These are phyloP conservation scores for Neopelma chrysocephalum DNA, from an alignment of 2,797 vertebrate genomes.

Conservation along the genomic window DNA sequence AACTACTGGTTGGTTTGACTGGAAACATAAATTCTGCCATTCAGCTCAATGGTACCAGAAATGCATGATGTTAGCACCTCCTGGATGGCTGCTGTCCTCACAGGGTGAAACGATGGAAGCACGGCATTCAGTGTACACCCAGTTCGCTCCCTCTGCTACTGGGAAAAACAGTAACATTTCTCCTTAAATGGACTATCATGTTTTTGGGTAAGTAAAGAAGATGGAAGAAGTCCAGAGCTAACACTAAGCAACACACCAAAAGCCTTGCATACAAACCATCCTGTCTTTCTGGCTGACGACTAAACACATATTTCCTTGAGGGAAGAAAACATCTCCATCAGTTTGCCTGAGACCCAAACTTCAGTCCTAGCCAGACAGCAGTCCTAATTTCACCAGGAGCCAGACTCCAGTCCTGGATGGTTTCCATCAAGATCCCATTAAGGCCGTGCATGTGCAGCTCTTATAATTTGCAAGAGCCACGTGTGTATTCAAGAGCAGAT, in stretches of 20 bases:
- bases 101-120: background rate
- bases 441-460: slow-evolving; percentile 20
- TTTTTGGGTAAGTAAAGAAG: background rate
- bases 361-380: slow-evolving; percentile 42
- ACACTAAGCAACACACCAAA: background rate
- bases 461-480: slow-evolving; percentile 30
- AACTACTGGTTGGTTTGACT: background rate
- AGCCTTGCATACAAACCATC: background rate
- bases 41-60: background rate
- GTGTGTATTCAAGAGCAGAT: background rate
- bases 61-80: background rate
- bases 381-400: slow-evolving; percentile 32
- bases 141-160: background rate
- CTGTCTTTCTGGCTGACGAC: background rate
- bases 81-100: background rate
- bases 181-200: background rate
- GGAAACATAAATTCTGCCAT: background rate
- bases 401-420: slow-evolving; percentile 52
- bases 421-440: slow-evolving; percentile 56
- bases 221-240: background rate
- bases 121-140: background rate
- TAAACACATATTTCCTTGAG: slow-evolving; percentile 15
- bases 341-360: background rate
- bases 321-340: slow-evolving; percentile 30
- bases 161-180: background rate